phyloP scores from a whole-genome alignment of 2,797 vertebrate species.

The Cygnus olor region DNA sequence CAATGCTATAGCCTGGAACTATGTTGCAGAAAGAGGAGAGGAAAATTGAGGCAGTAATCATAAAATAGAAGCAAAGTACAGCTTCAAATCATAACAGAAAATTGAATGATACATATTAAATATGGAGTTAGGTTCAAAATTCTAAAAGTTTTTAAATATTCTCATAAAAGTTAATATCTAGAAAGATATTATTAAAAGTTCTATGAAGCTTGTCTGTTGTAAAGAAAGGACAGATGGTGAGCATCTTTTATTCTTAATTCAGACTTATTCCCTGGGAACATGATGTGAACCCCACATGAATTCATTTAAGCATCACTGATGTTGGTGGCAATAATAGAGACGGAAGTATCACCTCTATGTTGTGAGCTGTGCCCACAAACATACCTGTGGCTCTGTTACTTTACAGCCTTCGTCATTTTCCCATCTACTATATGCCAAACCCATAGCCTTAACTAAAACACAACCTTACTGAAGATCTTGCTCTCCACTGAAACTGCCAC shows the following conservation, averaged over 20 bases:
- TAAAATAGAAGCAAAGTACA: not conserved
- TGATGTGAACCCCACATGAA: rapidly evolving
- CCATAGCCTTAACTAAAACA: not conserved
- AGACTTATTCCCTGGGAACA: not conserved
- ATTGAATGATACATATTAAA: not conserved
- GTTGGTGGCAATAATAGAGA: not conserved
- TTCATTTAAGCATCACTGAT: not conserved
- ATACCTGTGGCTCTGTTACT: not conserved
- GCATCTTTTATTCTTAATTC: not conserved
- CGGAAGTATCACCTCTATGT: not conserved
- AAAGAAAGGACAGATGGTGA: not conserved
- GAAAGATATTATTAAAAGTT: not conserved
- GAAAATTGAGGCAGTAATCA: not conserved
- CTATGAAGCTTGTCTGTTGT: not conserved
- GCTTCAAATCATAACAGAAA: not conserved
- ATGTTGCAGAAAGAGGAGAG: not conserved
- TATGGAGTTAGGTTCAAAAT: not conserved
- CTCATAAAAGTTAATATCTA: not conserved
- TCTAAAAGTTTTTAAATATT: not conserved
- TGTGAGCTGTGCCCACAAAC: not conserved
- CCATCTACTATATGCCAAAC: not conserved
- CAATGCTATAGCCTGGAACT: not conserved
- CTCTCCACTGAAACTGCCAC: not conserved
- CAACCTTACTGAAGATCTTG: not conserved
- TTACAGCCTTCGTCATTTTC: not conserved